These are phyloP conservation scores for Anolis sagrei DNA, from an alignment of 2,113 vertebrate species.

Conservation along the genomic window DNA sequence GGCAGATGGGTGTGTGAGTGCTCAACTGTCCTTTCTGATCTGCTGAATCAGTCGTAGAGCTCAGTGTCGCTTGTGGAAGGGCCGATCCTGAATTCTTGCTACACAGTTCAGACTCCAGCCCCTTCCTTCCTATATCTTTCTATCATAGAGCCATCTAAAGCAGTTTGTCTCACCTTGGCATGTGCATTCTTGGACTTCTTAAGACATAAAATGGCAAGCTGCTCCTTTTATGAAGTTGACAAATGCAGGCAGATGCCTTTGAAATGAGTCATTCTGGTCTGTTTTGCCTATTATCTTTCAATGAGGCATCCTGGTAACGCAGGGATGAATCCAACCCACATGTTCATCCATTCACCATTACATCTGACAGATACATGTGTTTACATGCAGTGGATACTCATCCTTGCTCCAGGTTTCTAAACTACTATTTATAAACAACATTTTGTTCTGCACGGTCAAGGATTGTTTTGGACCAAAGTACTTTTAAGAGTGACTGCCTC, in stretches of 20 bases:
- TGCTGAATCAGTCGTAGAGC: neutral
- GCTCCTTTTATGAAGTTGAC: neutral
- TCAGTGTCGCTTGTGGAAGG: neutral
- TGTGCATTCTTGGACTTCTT: neutral
- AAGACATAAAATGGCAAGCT: constrained; percentile 1
- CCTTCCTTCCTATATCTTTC: neutral
- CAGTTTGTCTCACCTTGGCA: neutral
- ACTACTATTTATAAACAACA: neutral
- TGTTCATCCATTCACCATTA: neutral
- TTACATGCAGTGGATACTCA: neutral
- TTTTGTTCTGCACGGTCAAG: neutral
- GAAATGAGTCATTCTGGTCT: neutral
- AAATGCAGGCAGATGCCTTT: neutral
- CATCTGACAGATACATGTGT: neutral
- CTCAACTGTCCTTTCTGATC: neutral
- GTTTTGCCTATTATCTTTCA: neutral
- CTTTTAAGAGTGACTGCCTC: neutral
- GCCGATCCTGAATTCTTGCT: neutral
- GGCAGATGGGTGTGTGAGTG: neutral
- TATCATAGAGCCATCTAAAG: neutral
- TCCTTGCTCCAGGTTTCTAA: neutral
- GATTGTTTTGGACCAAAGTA: neutral
- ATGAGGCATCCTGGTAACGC: too few species aligned
- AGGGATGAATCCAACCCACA: neutral
- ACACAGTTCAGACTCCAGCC: neutral